Base-by-base conservation (phyloP, 1,140 invertebrate species). In the Tribolium castaneum region DNA sequence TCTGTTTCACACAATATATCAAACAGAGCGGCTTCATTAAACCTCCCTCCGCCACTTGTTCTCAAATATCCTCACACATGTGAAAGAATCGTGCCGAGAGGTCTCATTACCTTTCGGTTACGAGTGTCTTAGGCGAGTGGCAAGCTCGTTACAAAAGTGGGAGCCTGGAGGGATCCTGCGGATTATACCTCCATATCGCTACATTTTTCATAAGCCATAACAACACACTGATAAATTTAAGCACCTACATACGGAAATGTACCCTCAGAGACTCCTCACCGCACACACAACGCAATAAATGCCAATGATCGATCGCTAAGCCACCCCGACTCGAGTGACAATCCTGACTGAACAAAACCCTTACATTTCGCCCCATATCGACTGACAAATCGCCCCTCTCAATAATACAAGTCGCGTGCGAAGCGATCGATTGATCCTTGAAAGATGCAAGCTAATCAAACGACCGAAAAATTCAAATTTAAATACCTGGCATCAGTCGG, bases 401-500 rank as follows among this genome's bases (percentile, higher is more conserved):
- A 66, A 66, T 66, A 66, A 66, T 66, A 30, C n/a, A 66, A 66
- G 59, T 66, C 13, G 59, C 59, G 59, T 66, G 51, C 13, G 25
- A 12, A 66, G 59, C 59, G 59, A 66, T 66, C 59, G 59, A 66
- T 66, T 66, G 30, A 34, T 66, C 30, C 30, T 66, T 66, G 5
- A 66, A 66, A 35, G 59, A 66, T 66, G 59, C 59, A 66, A 66
- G 35, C 10, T 66, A 66, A 66, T 35, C 34, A 35, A 66, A 12
- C 59, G 25, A 30, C 16, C 16, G 39, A 45, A 6, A 45, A 45
- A 1, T 39, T 39, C 3, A 39, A 45, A 45, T 45, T 45, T 13
- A 80, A 83, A 81, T 91, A 94, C 93, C 93, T 94, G 85, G 93
- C 93, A 87, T 94, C 93, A 14, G 93, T 93, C 34, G 93, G 93